Percentiles rank a stretch among this genome's conserved stretches.
These are phyloP conservation scores for Morus bassanus DNA, from an alignment of 2,797 vertebrate species.

Conservation along the genomic window DNA sequence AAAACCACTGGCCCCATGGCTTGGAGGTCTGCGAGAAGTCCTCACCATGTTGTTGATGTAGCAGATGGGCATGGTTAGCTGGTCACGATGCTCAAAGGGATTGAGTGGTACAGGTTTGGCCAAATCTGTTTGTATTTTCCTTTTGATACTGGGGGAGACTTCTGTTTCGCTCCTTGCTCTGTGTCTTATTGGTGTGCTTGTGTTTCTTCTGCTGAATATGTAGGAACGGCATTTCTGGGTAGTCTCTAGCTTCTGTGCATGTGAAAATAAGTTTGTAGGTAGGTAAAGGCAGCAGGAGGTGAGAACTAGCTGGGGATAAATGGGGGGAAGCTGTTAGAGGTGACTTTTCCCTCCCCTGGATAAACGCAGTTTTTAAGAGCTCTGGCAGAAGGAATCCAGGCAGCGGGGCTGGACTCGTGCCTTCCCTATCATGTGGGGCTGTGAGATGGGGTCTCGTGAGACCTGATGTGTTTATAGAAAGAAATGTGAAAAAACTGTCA, in stretches of 20 bases:
- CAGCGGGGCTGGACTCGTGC: rapidly evolving
- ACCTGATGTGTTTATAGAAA: background rate
- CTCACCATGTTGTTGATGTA: rapidly evolving
- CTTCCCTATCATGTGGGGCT: background rate
- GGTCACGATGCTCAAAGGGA: background rate
- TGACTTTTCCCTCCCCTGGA: background rate
- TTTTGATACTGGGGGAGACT: background rate
- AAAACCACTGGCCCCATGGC: rapidly evolving
- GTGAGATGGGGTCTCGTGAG: background rate
- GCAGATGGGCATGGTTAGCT: background rate
- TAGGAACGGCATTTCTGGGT: background rate
- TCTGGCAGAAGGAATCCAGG: background rate
- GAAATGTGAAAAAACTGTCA: background rate
- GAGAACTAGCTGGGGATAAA: background rate
- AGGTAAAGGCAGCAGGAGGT: background rate
- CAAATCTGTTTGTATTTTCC: rapidly evolving
- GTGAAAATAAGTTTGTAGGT: background rate
- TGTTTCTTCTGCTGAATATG: background rate
- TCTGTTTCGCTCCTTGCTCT: background rate
- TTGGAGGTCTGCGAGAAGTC: background rate
- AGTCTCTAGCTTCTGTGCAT: rapidly evolving
- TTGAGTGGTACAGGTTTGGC: background rate
- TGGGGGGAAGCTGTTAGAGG: background rate
- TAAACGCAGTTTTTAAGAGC: background rate
- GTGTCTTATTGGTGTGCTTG: background rate